phyloP scores from a whole-genome alignment of 2,797 vertebrate genomes.

The Emys orbicularis region DNA sequence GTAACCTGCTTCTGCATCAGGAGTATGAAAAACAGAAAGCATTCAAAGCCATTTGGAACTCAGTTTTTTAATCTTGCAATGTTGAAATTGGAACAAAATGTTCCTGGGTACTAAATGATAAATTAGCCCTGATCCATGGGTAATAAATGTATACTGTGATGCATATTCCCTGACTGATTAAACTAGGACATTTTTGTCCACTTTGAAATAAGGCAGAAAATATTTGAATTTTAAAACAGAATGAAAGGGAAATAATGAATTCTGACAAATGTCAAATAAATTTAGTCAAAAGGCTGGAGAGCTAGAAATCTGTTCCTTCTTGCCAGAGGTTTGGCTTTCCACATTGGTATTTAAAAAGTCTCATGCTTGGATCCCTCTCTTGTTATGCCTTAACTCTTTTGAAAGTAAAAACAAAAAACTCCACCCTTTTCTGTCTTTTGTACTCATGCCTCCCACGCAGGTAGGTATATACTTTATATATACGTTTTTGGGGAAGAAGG shows the following conservation, averaged over 20 bases:
- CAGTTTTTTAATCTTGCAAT: not conserved
- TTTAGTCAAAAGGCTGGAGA: not conserved
- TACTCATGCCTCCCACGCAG: not conserved
- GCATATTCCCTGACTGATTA: not conserved
- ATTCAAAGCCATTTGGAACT: not conserved
- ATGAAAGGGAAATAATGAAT: not conserved
- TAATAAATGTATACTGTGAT: not conserved
- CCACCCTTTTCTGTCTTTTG: not conserved
- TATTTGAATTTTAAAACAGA: not conserved
- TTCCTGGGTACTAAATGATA: not conserved
- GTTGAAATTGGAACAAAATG: not conserved
- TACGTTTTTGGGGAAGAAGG: not conserved
- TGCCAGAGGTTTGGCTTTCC: not conserved
- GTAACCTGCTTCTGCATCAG: not conserved
- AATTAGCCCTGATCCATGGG: not conserved
- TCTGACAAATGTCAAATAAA: not conserved
- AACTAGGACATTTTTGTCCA: not conserved
- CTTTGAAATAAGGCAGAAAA: not conserved
- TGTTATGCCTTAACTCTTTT: not conserved
- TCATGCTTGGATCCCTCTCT: not conserved
- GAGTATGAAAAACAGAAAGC: not conserved
- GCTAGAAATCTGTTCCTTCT: not conserved
- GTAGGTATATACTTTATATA: not conserved
- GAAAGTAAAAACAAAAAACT: not conserved
- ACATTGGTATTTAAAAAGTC: not conserved